Evolutionary conservation across 2,797 vertebrate genomes (phyloP).

Genomic region (Platyrinchus mystaceus): DNA sequence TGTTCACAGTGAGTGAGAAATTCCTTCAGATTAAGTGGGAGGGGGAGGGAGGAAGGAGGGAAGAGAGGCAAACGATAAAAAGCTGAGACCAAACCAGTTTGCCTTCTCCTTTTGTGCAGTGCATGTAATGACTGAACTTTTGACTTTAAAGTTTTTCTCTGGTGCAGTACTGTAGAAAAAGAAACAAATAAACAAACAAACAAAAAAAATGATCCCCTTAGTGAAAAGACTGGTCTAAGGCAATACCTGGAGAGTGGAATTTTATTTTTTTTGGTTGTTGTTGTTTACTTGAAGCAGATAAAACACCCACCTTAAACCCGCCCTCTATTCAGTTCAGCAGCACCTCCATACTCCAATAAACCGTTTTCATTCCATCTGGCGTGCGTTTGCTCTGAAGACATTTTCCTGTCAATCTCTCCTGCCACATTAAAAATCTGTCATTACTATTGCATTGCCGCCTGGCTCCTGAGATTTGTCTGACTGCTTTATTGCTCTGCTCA

Average conservation of each 20-base stretch:
- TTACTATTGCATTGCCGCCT: constrained; percentile 83
- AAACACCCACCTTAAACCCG: constrained; percentile 73
- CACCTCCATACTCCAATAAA: constrained; percentile 96
- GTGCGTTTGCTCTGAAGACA: constrained; percentile 93
- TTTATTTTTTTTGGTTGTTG: background rate
- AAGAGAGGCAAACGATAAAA: constrained; percentile 3
- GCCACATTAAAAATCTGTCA: constrained; percentile 91
- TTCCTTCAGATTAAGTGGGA: background rate
- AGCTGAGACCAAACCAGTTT: background rate
- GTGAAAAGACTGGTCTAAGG: background rate
- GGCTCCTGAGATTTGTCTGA: constrained; percentile 91
- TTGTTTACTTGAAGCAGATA: constrained; percentile 71
- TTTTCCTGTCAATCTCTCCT: constrained; percentile 94
- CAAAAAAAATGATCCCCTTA: background rate
- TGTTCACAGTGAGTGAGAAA: constrained; percentile 10
- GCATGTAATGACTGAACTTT: constrained; percentile 44
- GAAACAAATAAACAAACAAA: constrained; percentile 34
- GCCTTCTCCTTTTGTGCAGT: background rate
- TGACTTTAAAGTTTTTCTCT: background rate
- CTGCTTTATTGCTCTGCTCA: constrained; percentile 85
- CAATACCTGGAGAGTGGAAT: constrained; percentile 27
- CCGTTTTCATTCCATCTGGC: constrained; percentile 99
- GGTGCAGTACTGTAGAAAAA: background rate
- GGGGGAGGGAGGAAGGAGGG: background rate
- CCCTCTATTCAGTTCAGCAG: constrained; percentile 73